phyloP scores from a whole-genome alignment of 2,888 invertebrate genomes.

The Hemistola chrysoprasaria region DNA sequence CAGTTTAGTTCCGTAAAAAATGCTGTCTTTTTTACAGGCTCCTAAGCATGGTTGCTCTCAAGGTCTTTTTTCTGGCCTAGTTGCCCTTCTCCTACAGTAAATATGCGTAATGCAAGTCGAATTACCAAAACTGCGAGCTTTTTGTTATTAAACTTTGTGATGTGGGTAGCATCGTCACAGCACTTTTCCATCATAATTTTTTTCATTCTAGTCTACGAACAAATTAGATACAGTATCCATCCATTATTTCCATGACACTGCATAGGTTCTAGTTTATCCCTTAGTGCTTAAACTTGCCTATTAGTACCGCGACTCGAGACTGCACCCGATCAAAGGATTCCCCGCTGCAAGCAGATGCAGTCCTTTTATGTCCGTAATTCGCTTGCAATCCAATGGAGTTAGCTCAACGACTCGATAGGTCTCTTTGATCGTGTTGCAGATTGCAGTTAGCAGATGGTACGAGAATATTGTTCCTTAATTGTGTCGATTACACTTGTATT shows the following conservation, averaged over 20 bases:
- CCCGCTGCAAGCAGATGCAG: constrained; percentile 6
- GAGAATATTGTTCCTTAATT: too few relatives aligned
- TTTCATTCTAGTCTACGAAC: too few relatives aligned
- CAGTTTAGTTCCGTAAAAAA: too few relatives aligned
- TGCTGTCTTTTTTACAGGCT: too few relatives aligned
- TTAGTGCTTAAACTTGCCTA: background rate
- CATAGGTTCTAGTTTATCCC: constrained; percentile 1
- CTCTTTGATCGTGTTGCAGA: constrained; percentile 15
- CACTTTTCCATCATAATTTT: too few relatives aligned
- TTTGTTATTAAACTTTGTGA: constrained; percentile 1
- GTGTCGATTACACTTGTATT: too few relatives aligned
- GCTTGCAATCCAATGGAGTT: constrained; percentile 17
- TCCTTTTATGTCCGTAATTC: constrained; percentile 20
- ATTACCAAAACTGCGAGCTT: too few relatives aligned
- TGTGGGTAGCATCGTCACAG: too few relatives aligned
- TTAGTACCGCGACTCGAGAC: constrained; percentile 2
- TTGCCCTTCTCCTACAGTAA: too few relatives aligned
- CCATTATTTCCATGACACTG: constrained; percentile 11
- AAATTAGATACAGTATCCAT: constrained; percentile 6
- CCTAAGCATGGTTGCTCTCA: too few relatives aligned
- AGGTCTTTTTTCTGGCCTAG: too few relatives aligned
- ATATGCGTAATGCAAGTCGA: too few relatives aligned
- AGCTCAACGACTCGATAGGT: background rate
- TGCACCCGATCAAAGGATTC: constrained; percentile 22
- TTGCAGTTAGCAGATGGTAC: background rate